phyloP scores from a whole-genome alignment of 2,113 vertebrate genomes.

The Eulemur macaco region DNA sequence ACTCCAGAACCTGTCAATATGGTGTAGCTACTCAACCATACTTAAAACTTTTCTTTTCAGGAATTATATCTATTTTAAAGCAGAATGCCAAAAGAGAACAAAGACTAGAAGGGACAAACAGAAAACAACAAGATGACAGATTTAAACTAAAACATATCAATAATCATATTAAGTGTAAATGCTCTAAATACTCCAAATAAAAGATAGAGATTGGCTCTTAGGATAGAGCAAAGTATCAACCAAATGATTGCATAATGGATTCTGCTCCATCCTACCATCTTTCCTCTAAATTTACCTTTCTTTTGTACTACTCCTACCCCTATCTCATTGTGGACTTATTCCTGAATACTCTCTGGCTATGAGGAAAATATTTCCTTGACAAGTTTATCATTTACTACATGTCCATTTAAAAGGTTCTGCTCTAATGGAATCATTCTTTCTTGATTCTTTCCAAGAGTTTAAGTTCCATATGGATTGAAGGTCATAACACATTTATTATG shows the following conservation, averaged over 20 bases:
- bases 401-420: conserved; percentile 63
- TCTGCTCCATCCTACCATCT: not conserved
- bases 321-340: not conserved
- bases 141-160: conserved; percentile 25
- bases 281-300: not conserved
- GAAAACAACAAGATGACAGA: not conserved
- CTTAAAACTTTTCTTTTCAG: not conserved
- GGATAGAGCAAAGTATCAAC: not conserved
- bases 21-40: not conserved
- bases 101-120: not conserved
- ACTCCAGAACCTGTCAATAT: not conserved
- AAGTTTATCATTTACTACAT: conserved; percentile 74
- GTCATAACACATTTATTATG: not conserved
- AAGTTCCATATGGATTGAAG: conserved; percentile 60
- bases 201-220: conserved; percentile 3
- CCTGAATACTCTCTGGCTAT: not conserved
- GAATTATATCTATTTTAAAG: not conserved
- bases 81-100: conserved; percentile 1
- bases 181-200: conserved; percentile 5
- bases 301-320: not conserved
- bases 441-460: conserved; percentile 52
- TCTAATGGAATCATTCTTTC: conserved; percentile 53
- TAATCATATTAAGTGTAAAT: conserved; percentile 54
- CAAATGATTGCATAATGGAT: not conserved
- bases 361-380: conserved; percentile 67